phyloP scores from a whole-genome alignment of 2,113 vertebrate genomes.

The Brachyistius frenatus region DNA sequence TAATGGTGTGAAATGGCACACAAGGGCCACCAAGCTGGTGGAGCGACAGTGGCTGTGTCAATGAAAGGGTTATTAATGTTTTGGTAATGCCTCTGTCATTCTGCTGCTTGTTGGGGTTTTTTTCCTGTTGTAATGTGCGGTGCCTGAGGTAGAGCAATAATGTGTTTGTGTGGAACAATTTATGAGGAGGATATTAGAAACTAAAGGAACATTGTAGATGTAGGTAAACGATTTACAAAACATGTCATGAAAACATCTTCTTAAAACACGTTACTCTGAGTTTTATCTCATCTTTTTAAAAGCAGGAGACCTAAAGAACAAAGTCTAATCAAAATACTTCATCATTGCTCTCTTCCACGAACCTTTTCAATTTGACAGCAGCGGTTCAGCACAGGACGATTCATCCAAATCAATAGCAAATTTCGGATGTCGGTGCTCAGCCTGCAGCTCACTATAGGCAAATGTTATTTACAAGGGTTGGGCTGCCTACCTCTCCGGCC shows the following conservation, averaged over 20 bases:
- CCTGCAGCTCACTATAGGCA: constrained; percentile 55
- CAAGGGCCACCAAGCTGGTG: constrained; percentile 48
- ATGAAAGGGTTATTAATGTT: constrained; percentile 69
- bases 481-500: constrained; percentile 15
- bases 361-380: constrained; percentile 39
- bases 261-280: neutral
- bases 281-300: constrained; percentile 22
- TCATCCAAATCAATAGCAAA: constrained; percentile 66
- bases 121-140: constrained; percentile 11
- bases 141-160: constrained; percentile 2
- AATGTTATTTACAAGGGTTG: constrained; percentile 63
- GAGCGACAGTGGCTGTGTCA: constrained; percentile 44
- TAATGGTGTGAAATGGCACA: constrained; percentile 77
- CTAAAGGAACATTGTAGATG: neutral
- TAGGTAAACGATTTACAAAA: constrained; percentile 30
- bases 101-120: neutral
- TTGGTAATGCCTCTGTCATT: constrained; percentile 11
- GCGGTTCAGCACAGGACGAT: constrained; percentile 24
- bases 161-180: constrained; percentile 33
- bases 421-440: constrained; percentile 49
- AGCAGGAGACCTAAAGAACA: neutral
- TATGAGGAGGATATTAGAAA: constrained; percentile 3
- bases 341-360: constrained; percentile 42
- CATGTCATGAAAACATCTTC: constrained; percentile 10
- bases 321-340: constrained; percentile 56